A percentile compares a stretch with the other conserved stretches of the same genome.
phyloP scores from a whole-genome alignment of 2,113 vertebrate genomes.

The Scopus umbretta region DNA sequence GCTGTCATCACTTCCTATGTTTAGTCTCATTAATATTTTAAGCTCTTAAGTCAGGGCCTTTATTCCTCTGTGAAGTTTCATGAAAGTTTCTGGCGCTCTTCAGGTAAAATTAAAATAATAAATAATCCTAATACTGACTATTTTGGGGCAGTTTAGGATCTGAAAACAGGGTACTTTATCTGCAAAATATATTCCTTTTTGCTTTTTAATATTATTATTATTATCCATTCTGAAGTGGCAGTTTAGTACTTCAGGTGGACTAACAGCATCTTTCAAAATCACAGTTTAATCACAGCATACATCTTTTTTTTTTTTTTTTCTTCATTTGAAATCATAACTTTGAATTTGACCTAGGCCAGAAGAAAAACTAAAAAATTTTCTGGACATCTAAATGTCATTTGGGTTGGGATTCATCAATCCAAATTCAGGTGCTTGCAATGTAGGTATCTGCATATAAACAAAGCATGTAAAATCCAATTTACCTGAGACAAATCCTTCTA shows the following conservation, averaged over 20 bases:
- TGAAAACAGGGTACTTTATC: neutral
- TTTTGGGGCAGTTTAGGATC: neutral
- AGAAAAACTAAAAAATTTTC: neutral
- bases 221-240: constrained; percentile 10
- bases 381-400: neutral
- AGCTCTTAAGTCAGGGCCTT: neutral
- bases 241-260: neutral
- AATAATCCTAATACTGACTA: constrained; percentile 8
- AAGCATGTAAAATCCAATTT: neutral
- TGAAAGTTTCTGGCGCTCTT: neutral
- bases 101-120: constrained; percentile 31
- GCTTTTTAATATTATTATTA: neutral
- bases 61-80: neutral
- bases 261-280: constrained; percentile 4
- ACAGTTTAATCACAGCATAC: neutral
- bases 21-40: constrained; percentile 24
- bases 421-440: neutral
- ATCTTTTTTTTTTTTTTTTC: neutral
- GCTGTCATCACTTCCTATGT: neutral
- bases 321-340: neutral
- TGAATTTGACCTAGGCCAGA: neutral
- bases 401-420: neutral
- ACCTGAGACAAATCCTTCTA: neutral
- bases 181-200: neutral
- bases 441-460: neutral